Evolutionary conservation across 2,113 vertebrate species (phyloP).

Genomic region (Pseudopipra pipra): DNA sequence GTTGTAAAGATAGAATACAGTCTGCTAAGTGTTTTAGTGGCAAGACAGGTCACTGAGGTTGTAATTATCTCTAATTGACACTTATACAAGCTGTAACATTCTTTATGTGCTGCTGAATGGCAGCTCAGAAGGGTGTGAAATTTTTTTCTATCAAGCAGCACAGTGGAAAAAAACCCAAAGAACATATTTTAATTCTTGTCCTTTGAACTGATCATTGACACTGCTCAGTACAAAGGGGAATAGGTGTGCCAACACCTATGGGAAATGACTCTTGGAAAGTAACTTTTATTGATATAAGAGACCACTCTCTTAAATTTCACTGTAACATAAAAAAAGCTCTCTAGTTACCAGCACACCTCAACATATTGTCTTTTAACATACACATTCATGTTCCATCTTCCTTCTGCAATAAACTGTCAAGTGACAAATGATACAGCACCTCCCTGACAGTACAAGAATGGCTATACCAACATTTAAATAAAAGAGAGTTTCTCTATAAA

Average conservation of each 20-base stretch:
- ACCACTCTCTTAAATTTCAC: not conserved
- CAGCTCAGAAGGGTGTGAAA: not conserved
- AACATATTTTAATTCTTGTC: slow-evolving; percentile 13
- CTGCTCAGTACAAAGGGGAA: not conserved
- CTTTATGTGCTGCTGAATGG: slow-evolving; percentile 22
- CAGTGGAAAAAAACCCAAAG: not conserved
- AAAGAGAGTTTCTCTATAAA: not conserved
- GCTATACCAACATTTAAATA: not conserved
- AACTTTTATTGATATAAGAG: not conserved
- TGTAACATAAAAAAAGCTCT: not conserved
- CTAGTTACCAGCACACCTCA: not conserved
- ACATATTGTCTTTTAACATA: not conserved
- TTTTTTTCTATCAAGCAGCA: not conserved
- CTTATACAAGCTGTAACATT: slow-evolving; percentile 19
- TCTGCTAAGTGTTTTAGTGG: slow-evolving; percentile 35
- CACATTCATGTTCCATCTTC: not conserved
- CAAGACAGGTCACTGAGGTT: slow-evolving; percentile 30
- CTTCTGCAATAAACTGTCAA: not conserved
- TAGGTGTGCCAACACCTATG: not conserved
- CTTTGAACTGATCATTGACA: not conserved
- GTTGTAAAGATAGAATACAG: slow-evolving; percentile 11
- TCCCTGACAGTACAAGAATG: not conserved
- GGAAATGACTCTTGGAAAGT: not conserved
- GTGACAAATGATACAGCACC: not conserved
- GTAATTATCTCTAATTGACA: slow-evolving; percentile 54